Evolutionary conservation across 2,888 invertebrate species (phyloP), one percentile per base, ranked within the genome.

Genomic region (Limnephilus marmoratus): DNA sequence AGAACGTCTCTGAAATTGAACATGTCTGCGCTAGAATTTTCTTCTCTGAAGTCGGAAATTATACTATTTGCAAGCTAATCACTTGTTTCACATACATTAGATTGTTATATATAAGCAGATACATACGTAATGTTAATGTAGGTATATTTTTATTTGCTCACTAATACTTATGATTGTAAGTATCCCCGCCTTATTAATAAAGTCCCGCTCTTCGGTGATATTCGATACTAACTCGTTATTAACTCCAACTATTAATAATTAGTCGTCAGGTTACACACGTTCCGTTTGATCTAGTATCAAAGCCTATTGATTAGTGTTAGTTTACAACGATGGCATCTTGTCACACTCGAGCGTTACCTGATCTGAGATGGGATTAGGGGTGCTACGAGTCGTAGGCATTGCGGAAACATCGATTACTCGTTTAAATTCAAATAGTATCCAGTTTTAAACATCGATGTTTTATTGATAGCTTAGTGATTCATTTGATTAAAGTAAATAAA

Each of bases 211-310:
- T 5, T 53, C 4, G 53, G 18, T 68, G 68, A 68, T 9, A 82
- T 82, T 15, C 34, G 82, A 82, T 82, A 82, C 15, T 34, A 82
- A 31, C 34, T 82, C 82, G 31, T 82, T 34, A 34, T 34, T 82
- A 34, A 82, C 13, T 82, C 82, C 1, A 82, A 4, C 82, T 13
- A 34, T 18, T 34, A 82, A 82, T 82, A 68, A 68, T 68, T 31
- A 82, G 29, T 34, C 29, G 11, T 82, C 82, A 82, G 31, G 82
- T 82, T 34, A 82, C 34, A 82, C 34, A 18, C 82, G 82, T 82
- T 82, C 34, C 15, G 82, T 82, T 82, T 82, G 82, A 82, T 31
- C 82, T 82, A 18, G 31, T 31, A 68, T 68, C 82, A 82, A 31
- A 82, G 82, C 34, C 29, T 82, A 68, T 82, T 34, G 13, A 82